These are phyloP conservation scores for Crotalus horridus DNA, from an alignment of 2,113 vertebrate genomes.

Conservation along the genomic window DNA sequence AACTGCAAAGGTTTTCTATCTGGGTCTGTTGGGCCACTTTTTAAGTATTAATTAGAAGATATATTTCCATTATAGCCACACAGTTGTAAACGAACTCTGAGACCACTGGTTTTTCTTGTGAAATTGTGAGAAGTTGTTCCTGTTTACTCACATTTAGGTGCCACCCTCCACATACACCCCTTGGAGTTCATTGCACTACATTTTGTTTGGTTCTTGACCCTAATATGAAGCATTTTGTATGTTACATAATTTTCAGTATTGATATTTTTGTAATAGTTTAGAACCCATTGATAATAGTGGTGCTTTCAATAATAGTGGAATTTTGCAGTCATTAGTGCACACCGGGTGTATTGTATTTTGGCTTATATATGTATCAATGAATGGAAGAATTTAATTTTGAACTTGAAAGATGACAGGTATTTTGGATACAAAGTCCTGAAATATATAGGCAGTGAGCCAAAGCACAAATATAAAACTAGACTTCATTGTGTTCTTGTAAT, in stretches of 20 bases:
- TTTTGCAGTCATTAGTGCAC: slow-evolving; percentile 3
- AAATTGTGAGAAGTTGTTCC: background rate
- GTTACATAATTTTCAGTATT: rapidly evolving
- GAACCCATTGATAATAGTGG: background rate
- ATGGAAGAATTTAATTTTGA: background rate
- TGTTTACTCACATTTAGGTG: background rate
- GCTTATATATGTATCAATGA: background rate
- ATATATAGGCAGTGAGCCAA: no score
- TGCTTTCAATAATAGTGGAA: background rate
- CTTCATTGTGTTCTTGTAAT: background rate
- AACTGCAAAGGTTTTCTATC: slow-evolving; percentile 37
- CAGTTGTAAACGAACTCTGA: slow-evolving; percentile 8
- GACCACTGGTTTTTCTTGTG: background rate
- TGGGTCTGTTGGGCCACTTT: slow-evolving; percentile 12
- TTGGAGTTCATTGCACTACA: background rate
- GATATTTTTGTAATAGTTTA: slow-evolving; percentile 29
- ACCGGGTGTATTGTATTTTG: background rate
- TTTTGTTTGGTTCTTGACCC: background rate
- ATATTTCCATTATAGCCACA: slow-evolving; percentile 37
- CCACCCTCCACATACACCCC: rapidly evolving
- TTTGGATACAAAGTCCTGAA: background rate
- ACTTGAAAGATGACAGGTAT: background rate
- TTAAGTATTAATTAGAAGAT: slow-evolving; percentile 38
- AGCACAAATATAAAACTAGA: background rate
- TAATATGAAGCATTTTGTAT: background rate